Evolutionary conservation across 2,888 invertebrate genomes (phyloP).

Genomic region (Synanthedon tipuliformis): DNA sequence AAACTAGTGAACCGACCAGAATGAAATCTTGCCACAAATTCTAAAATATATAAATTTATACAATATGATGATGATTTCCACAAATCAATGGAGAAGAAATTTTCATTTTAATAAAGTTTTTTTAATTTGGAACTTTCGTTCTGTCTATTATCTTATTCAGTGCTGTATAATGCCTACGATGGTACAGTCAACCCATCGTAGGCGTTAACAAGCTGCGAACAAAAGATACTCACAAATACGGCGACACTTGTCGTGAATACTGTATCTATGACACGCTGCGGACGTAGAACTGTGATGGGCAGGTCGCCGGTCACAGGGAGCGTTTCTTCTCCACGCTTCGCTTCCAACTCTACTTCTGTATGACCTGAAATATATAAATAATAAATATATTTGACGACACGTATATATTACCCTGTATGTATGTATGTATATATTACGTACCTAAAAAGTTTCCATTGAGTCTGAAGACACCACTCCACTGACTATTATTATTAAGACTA

Average conservation of each 20-base stretch:
- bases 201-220: neutral
- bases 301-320: constrained; percentile 26
- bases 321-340: neutral
- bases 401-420: too few species aligned
- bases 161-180: too few species aligned
- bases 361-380: constrained; percentile 25
- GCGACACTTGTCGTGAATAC: constrained; percentile 82
- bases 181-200: too few species aligned
- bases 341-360: constrained; percentile 17
- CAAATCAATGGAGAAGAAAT: too few species aligned
- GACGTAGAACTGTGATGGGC: constrained; percentile 71
- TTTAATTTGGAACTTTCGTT: too few species aligned
- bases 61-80: too few species aligned
- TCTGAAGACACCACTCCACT: constrained; percentile 36
- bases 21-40: too few species aligned
- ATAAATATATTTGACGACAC: too few species aligned
- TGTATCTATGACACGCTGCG: constrained; percentile 75
- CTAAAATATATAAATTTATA: too few species aligned
- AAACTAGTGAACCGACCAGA: too few species aligned
- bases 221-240: constrained; percentile 65
- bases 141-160: too few species aligned
- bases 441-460: constrained; percentile 64
- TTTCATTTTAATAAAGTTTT: too few species aligned
- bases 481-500: constrained; percentile 13
- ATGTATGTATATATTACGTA: constrained; percentile 22